phyloP scores from a whole-genome alignment of 2,888 invertebrate species.

The Azorinus chamasolen region DNA sequence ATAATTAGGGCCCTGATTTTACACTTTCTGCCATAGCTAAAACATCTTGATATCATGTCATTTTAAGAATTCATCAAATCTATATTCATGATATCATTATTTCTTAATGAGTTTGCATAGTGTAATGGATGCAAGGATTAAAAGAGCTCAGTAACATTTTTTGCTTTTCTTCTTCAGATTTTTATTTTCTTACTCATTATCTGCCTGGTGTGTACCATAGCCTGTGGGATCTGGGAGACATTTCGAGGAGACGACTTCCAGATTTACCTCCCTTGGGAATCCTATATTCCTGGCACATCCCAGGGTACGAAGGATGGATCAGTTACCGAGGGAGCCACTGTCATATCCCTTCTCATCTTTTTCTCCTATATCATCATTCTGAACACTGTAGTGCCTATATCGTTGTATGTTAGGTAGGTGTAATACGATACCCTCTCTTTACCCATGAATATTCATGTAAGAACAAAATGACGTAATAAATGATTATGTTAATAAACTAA shows the following conservation, averaged over 20 bases:
- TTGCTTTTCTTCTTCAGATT: constrained; percentile 90
- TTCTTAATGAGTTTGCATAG: no score
- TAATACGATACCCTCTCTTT: no score
- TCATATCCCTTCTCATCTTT: constrained; percentile 98
- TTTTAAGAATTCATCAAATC: no score
- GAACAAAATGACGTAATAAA: no score
- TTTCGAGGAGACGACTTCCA: constrained; percentile 89
- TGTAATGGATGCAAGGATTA: no score
- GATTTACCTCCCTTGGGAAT: constrained; percentile 96
- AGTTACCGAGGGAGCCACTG: constrained; percentile 87
- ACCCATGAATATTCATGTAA: no score
- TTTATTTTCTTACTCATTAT: constrained; percentile 98
- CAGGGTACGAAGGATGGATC: constrained; percentile 63
- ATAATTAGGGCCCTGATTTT: no score
- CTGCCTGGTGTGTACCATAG: constrained; percentile 99
- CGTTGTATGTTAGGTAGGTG: constrained; percentile 96
- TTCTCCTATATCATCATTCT: constrained; percentile 99
- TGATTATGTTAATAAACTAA: no score
- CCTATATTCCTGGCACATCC: constrained; percentile 91
- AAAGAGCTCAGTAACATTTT: no score
- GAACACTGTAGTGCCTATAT: constrained; percentile 99
- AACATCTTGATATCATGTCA: no score
- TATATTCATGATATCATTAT: no score
- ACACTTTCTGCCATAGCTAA: no score
- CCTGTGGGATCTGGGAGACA: constrained; percentile 99